Conservation (phyloP, 2,888 invertebrate genomes). For the Drosophila mettleri region DNA sequence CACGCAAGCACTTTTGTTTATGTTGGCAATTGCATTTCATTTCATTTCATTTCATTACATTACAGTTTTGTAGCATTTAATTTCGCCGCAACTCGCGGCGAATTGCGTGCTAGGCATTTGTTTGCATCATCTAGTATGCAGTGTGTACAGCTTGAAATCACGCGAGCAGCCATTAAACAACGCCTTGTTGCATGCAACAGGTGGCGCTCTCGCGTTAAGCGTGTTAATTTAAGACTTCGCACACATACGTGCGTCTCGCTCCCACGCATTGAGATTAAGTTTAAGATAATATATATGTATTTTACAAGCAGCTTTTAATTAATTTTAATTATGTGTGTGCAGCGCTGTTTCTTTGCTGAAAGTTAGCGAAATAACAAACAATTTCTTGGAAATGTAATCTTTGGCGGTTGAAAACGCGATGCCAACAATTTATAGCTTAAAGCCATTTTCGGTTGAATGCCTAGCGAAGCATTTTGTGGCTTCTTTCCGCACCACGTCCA, state of each 20-base stretch:
- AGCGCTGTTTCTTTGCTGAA: not conserved
- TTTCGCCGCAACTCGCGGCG: conserved; percentile 23
- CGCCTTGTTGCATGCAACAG: conserved; percentile 57
- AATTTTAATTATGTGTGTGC: not conserved
- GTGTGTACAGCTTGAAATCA: conserved; percentile 43
- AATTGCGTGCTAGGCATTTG: conserved; percentile 48
- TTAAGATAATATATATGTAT: not conserved
- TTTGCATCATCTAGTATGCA: conserved; percentile 39
- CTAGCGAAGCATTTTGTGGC: conserved; percentile 21
- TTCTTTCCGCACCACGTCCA: not conserved
- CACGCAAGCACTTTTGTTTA: conserved; percentile 35
- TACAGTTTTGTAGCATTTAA: conserved; percentile 17
- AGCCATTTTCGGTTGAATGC: conserved; percentile 17
- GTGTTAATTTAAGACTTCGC: conserved; percentile 18
- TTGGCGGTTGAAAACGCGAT: conserved; percentile 2
- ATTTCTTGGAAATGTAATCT: not conserved
- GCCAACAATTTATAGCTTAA: conserved; percentile 29
- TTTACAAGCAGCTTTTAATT: not conserved
- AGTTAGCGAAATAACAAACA: not conserved
- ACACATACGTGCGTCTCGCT: conserved; percentile 1
- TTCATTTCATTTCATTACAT: conserved; percentile 17
- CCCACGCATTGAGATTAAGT: not conserved
- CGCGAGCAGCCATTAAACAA: conserved; percentile 40
- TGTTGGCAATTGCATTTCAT: conserved; percentile 41
- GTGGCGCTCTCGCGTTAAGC: conserved; percentile 32